phyloP scores from a whole-genome alignment of 2,113 vertebrate species.

The Collichthys lucidus region DNA sequence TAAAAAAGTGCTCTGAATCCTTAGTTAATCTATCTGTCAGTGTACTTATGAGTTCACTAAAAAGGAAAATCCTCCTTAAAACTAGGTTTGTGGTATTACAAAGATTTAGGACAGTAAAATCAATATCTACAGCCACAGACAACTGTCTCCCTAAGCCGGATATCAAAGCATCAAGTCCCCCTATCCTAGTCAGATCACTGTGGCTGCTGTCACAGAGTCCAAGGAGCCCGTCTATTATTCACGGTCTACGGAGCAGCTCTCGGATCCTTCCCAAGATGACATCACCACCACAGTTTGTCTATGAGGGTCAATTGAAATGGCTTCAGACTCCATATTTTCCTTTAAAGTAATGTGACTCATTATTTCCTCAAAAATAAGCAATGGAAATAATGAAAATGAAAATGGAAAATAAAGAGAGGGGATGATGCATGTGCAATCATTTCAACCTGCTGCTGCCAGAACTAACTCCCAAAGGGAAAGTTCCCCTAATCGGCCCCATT shows the following conservation, averaged over 20 bases:
- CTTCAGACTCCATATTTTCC: neutral
- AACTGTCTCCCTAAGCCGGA: neutral
- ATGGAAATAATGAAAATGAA: conserved; percentile 20
- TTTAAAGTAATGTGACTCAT: conserved; percentile 18
- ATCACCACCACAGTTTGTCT: conserved; percentile 6
- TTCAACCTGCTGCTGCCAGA: neutral
- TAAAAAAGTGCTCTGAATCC: neutral
- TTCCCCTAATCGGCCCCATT: neutral
- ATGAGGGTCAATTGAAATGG: neutral
- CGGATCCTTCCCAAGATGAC: conserved; percentile 3
- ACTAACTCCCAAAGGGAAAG: conserved; percentile 3
- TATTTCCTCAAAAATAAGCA: conserved; percentile 16
- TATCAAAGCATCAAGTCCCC: conserved; percentile 1
- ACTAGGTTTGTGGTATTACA: neutral
- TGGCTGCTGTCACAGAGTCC: conserved; percentile 10
- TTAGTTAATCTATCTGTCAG: neutral
- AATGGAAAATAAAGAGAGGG: conserved; percentile 13
- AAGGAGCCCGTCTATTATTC: conserved; percentile 1
- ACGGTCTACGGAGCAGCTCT: neutral
- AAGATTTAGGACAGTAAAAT: neutral
- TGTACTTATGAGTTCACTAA: neutral
- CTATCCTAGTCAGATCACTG: neutral
- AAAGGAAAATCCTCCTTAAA: neutral
- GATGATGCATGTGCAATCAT: conserved; percentile 9
- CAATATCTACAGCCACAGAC: conserved; percentile 10